Evolutionary conservation across 2,113 vertebrate genomes (phyloP).

Genomic region (Aphelocoma coerulescens): DNA sequence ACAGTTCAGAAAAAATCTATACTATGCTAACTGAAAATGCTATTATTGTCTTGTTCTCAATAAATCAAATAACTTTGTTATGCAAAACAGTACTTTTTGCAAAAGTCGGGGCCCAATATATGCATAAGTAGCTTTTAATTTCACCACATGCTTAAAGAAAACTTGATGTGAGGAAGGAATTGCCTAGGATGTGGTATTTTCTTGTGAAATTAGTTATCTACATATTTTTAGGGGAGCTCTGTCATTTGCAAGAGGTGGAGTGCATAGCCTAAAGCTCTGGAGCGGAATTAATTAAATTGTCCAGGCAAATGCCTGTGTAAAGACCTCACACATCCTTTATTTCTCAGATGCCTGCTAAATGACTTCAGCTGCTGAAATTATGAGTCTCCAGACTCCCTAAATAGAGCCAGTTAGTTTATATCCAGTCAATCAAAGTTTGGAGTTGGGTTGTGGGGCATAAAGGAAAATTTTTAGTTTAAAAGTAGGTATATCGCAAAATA

Average conservation of each 20-base stretch:
- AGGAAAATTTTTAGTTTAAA: not conserved
- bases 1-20: not conserved
- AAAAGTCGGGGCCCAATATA: rapidly evolving
- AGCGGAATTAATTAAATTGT: not conserved
- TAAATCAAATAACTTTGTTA: not conserved
- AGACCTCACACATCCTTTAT: not conserved
- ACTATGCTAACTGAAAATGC: not conserved
- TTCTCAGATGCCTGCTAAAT: not conserved
- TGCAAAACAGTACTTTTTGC: not conserved
- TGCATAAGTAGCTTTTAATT: not conserved
- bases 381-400: not conserved
- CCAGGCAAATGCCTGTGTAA: not conserved
- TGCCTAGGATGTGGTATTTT: not conserved
- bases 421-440: not conserved
- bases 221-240: not conserved
- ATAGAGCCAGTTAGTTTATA: not conserved
- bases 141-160: not conserved
- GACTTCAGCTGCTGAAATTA: not conserved
- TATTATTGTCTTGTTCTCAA: not conserved
- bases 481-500: not conserved
- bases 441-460: rapidly evolving
- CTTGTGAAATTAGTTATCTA: not conserved
- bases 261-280: not conserved
- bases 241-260: not conserved
- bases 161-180: not conserved